Conservation (phyloP, 2,113 vertebrate species). For the Nerophis lumbriciformis region DNA sequence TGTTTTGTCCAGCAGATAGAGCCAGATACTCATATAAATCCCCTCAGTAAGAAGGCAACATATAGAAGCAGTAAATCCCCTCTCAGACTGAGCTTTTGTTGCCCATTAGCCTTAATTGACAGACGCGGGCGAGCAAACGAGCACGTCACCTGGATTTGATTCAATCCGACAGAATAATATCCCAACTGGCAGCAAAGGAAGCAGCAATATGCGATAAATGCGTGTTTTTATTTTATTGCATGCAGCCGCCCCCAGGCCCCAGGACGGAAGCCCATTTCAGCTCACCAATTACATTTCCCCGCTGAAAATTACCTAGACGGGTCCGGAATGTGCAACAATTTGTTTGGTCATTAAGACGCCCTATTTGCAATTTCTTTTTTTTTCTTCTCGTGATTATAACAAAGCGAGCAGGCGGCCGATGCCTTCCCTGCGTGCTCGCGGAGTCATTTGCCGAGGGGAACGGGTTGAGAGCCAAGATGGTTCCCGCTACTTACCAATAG, state of each 20-base stretch:
- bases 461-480: constrained; percentile 33
- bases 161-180: constrained; percentile 22
- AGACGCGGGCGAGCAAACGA: background rate
- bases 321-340: constrained; percentile 66
- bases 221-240: constrained; percentile 1
- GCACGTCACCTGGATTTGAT: constrained; percentile 16
- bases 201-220: constrained; percentile 28
- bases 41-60: background rate
- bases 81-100: background rate
- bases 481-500: background rate
- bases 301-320: constrained; percentile 65
- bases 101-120: background rate
- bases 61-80: background rate
- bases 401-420: constrained; percentile 50
- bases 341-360: constrained; percentile 66
- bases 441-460: constrained; percentile 54
- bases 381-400: constrained; percentile 61
- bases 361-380: constrained; percentile 51
- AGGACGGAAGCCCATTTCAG: constrained; percentile 34
- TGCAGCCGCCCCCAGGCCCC: constrained; percentile 7
- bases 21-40: constrained; percentile 32
- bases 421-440: constrained; percentile 50
- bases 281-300: constrained; percentile 60
- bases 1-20: constrained; percentile 54
- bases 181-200: constrained; percentile 21